Conservation (phyloP, 2,888 invertebrate genomes). For the Chymomyza caudatula region DNA sequence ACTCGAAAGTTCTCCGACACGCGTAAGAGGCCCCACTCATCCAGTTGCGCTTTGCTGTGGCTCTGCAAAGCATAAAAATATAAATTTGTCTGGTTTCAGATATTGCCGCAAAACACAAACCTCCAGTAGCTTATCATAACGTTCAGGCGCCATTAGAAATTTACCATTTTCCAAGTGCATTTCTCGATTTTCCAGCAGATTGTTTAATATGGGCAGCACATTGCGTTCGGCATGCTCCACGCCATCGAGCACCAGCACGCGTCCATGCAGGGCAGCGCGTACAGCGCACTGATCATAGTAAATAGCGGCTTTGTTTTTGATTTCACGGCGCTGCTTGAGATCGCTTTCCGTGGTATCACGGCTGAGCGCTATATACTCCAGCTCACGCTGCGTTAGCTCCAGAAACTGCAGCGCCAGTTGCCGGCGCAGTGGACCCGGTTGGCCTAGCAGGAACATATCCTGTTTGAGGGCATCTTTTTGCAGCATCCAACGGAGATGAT, state of each 20-base stretch:
- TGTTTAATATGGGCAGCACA: slow-evolving; percentile 96
- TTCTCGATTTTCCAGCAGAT: slow-evolving; percentile 96
- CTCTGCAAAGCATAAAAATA: slow-evolving; percentile 82
- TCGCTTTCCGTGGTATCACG: slow-evolving; percentile 98
- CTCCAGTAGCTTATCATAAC: slow-evolving; percentile 93
- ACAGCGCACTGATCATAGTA: slow-evolving; percentile 98
- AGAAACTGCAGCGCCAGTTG: slow-evolving; percentile 92
- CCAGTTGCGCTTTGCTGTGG: slow-evolving; percentile 87
- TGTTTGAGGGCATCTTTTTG: slow-evolving; percentile 95
- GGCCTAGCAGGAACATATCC: slow-evolving; percentile 96
- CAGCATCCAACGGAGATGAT: slow-evolving; percentile 96
- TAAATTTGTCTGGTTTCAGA: background rate
- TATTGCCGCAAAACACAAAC: slow-evolving; percentile 78
- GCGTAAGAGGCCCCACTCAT: slow-evolving; percentile 91
- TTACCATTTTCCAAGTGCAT: slow-evolving; percentile 99
- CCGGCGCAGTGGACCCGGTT: slow-evolving; percentile 89
- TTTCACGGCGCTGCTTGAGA: slow-evolving; percentile 96
- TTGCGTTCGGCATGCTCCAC: slow-evolving; percentile 98
- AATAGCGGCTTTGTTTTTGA: slow-evolving; percentile 89
- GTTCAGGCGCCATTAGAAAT: slow-evolving; percentile 90
- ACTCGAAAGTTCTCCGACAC: slow-evolving; percentile 96
- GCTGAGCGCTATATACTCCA: slow-evolving; percentile 95
- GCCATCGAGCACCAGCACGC: slow-evolving; percentile 94
- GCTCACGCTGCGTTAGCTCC: slow-evolving; percentile 92
- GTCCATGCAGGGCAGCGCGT: slow-evolving; percentile 90